Percentiles rank a stretch among this genome's conserved stretches.
These are phyloP conservation scores for Limanda limanda DNA, from an alignment of 2,113 vertebrate genomes.

Conservation along the genomic window DNA sequence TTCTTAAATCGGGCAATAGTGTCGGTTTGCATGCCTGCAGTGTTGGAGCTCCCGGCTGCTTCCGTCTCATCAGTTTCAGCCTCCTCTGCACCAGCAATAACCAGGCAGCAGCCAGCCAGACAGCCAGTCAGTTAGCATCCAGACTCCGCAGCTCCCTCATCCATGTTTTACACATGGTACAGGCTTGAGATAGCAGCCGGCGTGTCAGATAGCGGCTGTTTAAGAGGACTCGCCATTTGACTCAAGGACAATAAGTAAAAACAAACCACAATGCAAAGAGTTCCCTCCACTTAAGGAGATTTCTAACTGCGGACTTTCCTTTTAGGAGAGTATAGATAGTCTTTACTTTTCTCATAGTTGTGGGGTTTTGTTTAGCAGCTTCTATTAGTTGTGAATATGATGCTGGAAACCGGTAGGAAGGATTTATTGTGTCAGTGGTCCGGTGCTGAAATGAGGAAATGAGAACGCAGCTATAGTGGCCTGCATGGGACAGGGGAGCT, in stretches of 20 bases:
- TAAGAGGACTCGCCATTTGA: slow-evolving; percentile 43
- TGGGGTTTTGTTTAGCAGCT: slow-evolving; percentile 31
- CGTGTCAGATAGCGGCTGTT: slow-evolving; percentile 64
- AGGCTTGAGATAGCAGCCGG: slow-evolving; percentile 76
- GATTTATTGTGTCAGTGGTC: slow-evolving; percentile 19
- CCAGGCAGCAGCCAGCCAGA: slow-evolving; percentile 58
- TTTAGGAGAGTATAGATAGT: slow-evolving; percentile 11
- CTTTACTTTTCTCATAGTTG: slow-evolving; percentile 26
- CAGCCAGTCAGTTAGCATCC: slow-evolving; percentile 64
- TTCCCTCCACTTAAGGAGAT: slow-evolving; percentile 40
- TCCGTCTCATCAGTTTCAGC: slow-evolving; percentile 61
- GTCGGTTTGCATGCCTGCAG: slow-evolving; percentile 59
- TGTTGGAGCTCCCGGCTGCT: slow-evolving; percentile 52
- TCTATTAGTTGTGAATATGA: slow-evolving; percentile 16
- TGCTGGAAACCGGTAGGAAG: slow-evolving; percentile 22
- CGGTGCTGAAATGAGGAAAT: slow-evolving; percentile 37
- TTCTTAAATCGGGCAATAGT: slow-evolving; percentile 44
- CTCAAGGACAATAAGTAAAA: slow-evolving; percentile 33
- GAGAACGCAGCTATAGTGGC: slow-evolving; percentile 72
- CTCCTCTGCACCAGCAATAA: slow-evolving; percentile 71
- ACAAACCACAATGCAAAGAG: slow-evolving; percentile 18
- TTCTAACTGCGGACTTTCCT: slow-evolving; percentile 30
- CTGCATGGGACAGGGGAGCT: slow-evolving; percentile 76
- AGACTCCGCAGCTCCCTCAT: slow-evolving; percentile 71
- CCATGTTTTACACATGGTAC: slow-evolving; percentile 77